Evolutionary conservation across 2,888 invertebrate species (phyloP), one percentile per base, ranked within the genome.

Genomic region (Callosobruchus maculatus): DNA sequence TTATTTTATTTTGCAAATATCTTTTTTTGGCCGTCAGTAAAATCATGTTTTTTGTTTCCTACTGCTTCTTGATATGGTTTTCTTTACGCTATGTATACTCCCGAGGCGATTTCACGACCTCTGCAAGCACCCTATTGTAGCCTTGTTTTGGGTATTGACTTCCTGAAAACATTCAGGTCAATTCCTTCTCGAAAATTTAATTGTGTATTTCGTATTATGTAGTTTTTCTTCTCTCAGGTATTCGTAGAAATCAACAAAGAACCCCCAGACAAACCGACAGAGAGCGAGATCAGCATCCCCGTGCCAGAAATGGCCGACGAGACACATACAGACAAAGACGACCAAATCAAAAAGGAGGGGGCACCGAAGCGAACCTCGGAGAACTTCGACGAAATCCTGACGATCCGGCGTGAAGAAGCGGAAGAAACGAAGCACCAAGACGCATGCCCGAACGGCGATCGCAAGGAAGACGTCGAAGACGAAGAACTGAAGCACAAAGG

Each of bases 231-330:
- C 9, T 74, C 77, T 22, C 79, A 84, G 78, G 82, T 85, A 69
- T 84, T 86, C 67, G 87, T 87, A 26, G 87, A 87, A 82, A 85
- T 87, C 73, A 86, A 86, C 77, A 84, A 84, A 77, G 74, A 76
- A 21, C 21, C 73, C 22, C 22, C 70, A 7, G 49, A 49, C 3
- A 49, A 49, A 49, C 49, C 49, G 13, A 18, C 9, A 3, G 49
- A 49, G 18, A 49, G 13, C 49, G 49, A 49, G 21, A 31, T 71
- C n/a, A n/a, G 3, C 13, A 21, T 21, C 67, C 20, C 1, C 67
- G 21, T 73, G 4, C 31, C 71, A 71, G 67, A 77, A 72, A 76
- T 72, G 72, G 26, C 72, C 1, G 68, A 69, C 66, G 70, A 71
- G 0, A 22, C 20, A n/a, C 21, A 21, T 18, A 5, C 7, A 13